These are phyloP conservation scores for Polyploca ridens DNA, from an alignment of 2,888 invertebrate species.

Conservation along the genomic window DNA sequence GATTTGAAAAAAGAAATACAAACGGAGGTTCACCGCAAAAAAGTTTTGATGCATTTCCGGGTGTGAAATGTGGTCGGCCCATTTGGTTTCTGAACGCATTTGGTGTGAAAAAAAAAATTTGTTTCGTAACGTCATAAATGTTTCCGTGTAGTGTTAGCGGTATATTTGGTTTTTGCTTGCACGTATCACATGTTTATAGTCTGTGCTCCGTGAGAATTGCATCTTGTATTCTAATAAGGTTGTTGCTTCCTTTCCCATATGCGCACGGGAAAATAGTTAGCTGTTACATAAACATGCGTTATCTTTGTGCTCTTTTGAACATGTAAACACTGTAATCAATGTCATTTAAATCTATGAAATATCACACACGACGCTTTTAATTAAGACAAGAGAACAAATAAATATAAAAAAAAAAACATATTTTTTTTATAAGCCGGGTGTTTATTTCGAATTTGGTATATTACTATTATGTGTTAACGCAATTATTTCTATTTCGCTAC, in stretches of 20 bases:
- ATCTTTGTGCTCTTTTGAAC: background rate
- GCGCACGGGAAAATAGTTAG: slow-evolving; percentile 15
- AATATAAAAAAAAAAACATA: background rate
- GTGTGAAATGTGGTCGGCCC: slow-evolving; percentile 77
- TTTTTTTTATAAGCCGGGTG: too few species aligned
- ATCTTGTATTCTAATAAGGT: slow-evolving; percentile 64
- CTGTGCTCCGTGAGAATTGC: slow-evolving; percentile 53
- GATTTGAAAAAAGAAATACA: slow-evolving; percentile 33
- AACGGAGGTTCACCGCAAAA: slow-evolving; percentile 52
- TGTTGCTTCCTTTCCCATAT: slow-evolving; percentile 18
- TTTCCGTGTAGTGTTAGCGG: slow-evolving; percentile 49
- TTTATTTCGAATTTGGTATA: too few species aligned
- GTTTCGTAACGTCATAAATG: slow-evolving; percentile 47
- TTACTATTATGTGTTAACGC: too few species aligned
- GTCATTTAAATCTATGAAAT: background rate
- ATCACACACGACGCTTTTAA: background rate
- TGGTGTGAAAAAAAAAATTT: slow-evolving; percentile 54
- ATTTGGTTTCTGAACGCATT: slow-evolving; percentile 71
- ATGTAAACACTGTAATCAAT: background rate
- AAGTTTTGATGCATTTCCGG: slow-evolving; percentile 73
- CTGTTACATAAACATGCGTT: slow-evolving; percentile 11
- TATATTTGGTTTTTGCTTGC: slow-evolving; percentile 44
- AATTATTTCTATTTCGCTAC: background rate
- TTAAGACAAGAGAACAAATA: background rate
- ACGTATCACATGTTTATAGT: slow-evolving; percentile 43